Base-by-base conservation (phyloP, 2,113 vertebrate genomes). In the Pterophyllum scalare region DNA sequence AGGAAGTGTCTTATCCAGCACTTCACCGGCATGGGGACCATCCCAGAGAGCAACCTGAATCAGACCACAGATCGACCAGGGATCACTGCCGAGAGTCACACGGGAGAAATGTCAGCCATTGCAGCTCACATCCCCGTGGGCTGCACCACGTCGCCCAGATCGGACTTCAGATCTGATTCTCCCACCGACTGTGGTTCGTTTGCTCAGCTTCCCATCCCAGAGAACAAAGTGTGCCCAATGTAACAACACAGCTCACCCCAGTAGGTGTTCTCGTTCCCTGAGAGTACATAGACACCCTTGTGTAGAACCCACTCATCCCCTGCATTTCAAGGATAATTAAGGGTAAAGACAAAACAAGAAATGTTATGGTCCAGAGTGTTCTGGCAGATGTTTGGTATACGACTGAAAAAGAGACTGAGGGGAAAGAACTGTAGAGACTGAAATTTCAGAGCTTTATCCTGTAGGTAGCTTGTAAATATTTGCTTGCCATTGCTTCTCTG, bases 1-100 rank as follows among this genome's bases (percentile, higher is more conserved):
- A 96, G 96, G 80, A 97, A 95, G 85, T 98, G 97, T 90, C 90
- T 98, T 58, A 91, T 96, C 81, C 95, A 97, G 86, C 94, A 97
- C 89, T 96, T 97, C 81, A 94, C 89, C 17, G 96, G 96, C 82
- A 75, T 52, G 57, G 67, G 19, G 20, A 82, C 80, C 46, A 65
- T 90, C 15, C 80, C 77, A 0, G 95, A 96, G 11, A 87, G 89
- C 79, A 94, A 95, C 49, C 0, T 85, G 70, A 96, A 96, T 79
- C 93, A 87, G 9, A 88, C 95, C 35, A 92, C 95, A 20, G 95
- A 96, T 31, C 93, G 93, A 57, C 94, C 83, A 2, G 87, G 76
- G 22, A 84, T 92, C 2, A 94, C 91, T 1, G 94, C 22, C 1
- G 95, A 95, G 77, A 96, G 94, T 81, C 87, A 95, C 38, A 96